phyloP scores from a whole-genome alignment of 2,113 vertebrate species.

The Solea solea region DNA sequence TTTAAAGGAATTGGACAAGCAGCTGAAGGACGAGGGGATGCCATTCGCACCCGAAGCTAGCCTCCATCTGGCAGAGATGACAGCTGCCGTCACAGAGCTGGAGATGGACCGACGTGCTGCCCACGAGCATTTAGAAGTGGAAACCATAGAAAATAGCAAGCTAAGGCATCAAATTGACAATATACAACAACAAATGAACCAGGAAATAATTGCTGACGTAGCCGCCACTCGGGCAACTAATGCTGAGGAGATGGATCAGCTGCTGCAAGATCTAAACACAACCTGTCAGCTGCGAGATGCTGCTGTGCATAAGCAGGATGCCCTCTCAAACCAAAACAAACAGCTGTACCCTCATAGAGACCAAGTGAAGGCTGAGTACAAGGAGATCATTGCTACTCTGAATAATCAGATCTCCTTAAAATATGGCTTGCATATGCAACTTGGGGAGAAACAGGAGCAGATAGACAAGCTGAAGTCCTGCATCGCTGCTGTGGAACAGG shows the following conservation, averaged over 20 bases:
- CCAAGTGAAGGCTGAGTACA: background rate
- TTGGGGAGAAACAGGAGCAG: slow-evolving; percentile 24
- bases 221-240: slow-evolving; percentile 70
- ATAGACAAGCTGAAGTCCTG: slow-evolving; percentile 26
- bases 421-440: slow-evolving; percentile 25
- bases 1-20: slow-evolving; percentile 80
- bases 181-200: slow-evolving; percentile 60
- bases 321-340: slow-evolving; percentile 66
- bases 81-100: slow-evolving; percentile 79
- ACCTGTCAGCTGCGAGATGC: slow-evolving; percentile 42
- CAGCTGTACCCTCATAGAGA: background rate
- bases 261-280: slow-evolving; percentile 59
- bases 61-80: slow-evolving; percentile 74
- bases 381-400: slow-evolving; percentile 12
- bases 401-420: slow-evolving; percentile 41
- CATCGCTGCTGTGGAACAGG: background rate
- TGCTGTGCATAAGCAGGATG: slow-evolving; percentile 47
- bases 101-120: slow-evolving; percentile 77
- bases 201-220: slow-evolving; percentile 60
- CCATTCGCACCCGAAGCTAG: slow-evolving; percentile 78
- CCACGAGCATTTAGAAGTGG: slow-evolving; percentile 83
- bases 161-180: slow-evolving; percentile 72
- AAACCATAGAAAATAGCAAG: slow-evolving; percentile 86
- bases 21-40: slow-evolving; percentile 74
- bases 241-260: slow-evolving; percentile 68